Evolutionary conservation across 2,113 vertebrate genomes (phyloP).

Genomic region (Orientallactaga bullata): DNA sequence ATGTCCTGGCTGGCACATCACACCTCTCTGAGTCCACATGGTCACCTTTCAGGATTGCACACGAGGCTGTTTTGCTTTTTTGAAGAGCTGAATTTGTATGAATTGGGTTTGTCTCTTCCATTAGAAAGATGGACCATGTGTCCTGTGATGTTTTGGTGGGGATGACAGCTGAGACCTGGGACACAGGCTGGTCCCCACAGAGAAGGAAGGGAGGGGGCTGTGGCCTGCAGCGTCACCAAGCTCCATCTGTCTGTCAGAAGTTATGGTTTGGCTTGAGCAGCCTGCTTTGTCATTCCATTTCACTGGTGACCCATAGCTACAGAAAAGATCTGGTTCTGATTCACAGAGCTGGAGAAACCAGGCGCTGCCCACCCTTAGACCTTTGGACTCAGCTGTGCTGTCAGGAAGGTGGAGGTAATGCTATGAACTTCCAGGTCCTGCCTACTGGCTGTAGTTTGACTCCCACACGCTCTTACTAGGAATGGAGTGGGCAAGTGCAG

Average conservation of each 20-base stretch:
- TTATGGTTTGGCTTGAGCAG: not conserved
- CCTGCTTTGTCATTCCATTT: not conserved
- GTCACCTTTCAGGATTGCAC: not conserved
- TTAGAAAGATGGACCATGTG: not conserved
- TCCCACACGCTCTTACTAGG: not conserved
- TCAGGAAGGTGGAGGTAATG: too few relatives aligned
- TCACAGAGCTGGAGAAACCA: not conserved
- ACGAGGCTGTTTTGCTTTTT: not conserved
- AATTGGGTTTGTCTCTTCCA: not conserved
- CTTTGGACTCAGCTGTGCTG: not conserved
- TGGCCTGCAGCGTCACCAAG: not conserved
- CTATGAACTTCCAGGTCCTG: not conserved
- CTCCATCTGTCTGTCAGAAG: not conserved
- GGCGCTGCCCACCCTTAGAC: not conserved
- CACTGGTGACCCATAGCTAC: not conserved
- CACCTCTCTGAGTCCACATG: not conserved
- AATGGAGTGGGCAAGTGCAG: not conserved
- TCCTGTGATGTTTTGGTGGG: not conserved
- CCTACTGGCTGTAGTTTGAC: rapidly evolving
- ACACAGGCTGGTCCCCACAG: not conserved
- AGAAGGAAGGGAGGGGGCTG: not conserved
- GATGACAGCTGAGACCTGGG: not conserved
- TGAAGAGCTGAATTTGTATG: conserved; percentile 12
- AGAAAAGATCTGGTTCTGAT: not conserved
- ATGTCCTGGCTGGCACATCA: not conserved